These are phyloP conservation scores for Heliangelus exortis DNA, from an alignment of 2,797 vertebrate species.

Conservation along the genomic window DNA sequence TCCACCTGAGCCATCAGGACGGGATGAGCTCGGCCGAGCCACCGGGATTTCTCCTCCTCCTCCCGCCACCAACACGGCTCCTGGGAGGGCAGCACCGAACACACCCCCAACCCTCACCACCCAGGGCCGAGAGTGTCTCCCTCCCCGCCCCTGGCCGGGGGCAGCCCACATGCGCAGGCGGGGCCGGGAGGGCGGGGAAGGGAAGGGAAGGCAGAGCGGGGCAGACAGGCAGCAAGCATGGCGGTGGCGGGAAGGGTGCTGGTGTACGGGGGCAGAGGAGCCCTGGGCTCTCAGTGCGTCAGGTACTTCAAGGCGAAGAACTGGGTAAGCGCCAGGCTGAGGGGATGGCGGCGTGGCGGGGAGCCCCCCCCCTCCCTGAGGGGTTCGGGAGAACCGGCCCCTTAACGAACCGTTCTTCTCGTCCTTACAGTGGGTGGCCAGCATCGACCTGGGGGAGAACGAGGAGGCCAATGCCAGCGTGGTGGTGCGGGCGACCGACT, in stretches of 20 bases:
- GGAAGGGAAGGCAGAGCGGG: too few species aligned
- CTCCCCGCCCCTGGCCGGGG: background rate
- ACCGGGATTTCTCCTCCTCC: fast-evolving
- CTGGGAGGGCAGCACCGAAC: too few species aligned
- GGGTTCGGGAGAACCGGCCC: background rate
- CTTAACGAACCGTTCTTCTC: background rate
- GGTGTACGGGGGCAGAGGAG: conserved; percentile 91
- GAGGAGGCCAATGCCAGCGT: conserved; percentile 89
- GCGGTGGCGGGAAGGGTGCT: conserved; percentile 80
- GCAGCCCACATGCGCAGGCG: background rate
- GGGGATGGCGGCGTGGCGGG: background rate
- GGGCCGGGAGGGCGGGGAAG: too few species aligned
- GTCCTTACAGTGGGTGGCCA: conserved; percentile 88
- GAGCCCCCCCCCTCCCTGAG: background rate
- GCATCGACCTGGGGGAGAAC: conserved; percentile 89
- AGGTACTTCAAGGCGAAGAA: conserved; percentile 84
- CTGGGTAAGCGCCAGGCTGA: conserved; percentile 83
- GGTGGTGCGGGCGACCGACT: conserved; percentile 85
- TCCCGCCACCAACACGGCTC: background rate
- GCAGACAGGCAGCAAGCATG: fast-evolving
- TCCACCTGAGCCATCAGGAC: fast-evolving
- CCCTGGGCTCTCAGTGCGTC: conserved; percentile 89
- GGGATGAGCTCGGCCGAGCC: fast-evolving
- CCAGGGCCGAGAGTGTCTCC: background rate
- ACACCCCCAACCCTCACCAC: too few species aligned